Evolutionary conservation across 2,797 vertebrate species (phyloP).

Genomic region (Gymnopithys bicolor): DNA sequence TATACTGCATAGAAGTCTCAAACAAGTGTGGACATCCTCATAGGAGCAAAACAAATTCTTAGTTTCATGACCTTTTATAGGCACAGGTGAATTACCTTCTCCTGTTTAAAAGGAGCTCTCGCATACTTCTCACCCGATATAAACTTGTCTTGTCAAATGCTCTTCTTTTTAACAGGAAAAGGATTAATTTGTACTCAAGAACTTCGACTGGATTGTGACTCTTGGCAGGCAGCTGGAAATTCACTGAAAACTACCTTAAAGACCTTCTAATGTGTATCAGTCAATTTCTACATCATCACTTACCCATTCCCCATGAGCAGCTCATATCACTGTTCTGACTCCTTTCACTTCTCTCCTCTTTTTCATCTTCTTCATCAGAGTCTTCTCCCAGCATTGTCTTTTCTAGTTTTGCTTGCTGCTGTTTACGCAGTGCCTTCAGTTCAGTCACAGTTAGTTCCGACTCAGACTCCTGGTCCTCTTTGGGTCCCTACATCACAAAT

Average conservation of each 20-base stretch:
- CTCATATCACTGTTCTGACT: constrained; percentile 81
- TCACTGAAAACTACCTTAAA: not conserved
- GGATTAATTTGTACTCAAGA: not conserved
- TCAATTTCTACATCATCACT: not conserved
- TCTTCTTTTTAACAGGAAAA: not conserved
- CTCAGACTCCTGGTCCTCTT: constrained; percentile 92
- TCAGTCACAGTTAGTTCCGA: constrained; percentile 92
- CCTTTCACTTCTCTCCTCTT: constrained; percentile 56
- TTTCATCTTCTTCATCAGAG: constrained; percentile 85
- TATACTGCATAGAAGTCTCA: not conserved
- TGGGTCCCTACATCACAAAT: constrained; percentile 85
- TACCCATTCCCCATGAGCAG: constrained; percentile 97
- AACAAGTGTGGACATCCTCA: not conserved
- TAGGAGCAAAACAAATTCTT: not conserved
- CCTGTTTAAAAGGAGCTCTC: not conserved
- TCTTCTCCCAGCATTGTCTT: constrained; percentile 93
- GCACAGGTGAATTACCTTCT: not conserved
- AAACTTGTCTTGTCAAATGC: not conserved
- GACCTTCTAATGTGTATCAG: not conserved
- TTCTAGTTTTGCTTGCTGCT: constrained; percentile 87
- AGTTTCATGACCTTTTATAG: not conserved
- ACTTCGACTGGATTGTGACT: not conserved
- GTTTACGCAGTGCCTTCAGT: constrained; percentile 84
- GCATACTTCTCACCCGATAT: not conserved
- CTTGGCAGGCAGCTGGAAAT: not conserved